Percentiles rank a stretch among this genome's conserved stretches.
Evolutionary conservation across 2,113 vertebrate species (phyloP).

Genomic region (Oxyura jamaicensis): DNA sequence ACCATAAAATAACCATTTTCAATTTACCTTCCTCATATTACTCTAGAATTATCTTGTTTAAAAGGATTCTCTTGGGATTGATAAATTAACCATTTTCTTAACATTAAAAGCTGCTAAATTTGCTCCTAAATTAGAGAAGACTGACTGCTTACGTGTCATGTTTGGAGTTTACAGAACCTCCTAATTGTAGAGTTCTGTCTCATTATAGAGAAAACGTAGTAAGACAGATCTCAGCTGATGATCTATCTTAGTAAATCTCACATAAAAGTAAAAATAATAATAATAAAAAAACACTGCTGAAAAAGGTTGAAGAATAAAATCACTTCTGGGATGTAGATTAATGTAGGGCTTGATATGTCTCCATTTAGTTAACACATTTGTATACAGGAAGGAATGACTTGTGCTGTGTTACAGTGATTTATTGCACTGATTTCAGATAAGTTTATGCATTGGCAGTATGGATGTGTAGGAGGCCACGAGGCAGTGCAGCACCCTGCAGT

Average conservation of each 20-base stretch:
- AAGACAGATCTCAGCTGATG: not conserved
- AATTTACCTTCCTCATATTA: not conserved
- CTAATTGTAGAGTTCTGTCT: not conserved
- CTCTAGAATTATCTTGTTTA: not conserved
- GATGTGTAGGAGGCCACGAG: not conserved
- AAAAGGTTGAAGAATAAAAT: not conserved
- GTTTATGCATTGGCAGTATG: not conserved
- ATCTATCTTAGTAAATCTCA: not conserved
- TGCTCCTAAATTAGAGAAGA: not conserved
- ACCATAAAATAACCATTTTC: not conserved
- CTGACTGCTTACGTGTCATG: not conserved
- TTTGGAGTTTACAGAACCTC: not conserved
- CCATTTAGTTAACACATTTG: not conserved
- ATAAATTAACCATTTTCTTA: not conserved
- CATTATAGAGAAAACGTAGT: not conserved
- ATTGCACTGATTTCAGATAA: not conserved
- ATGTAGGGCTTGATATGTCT: not conserved
- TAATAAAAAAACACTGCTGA: not conserved
- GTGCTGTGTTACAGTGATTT: not conserved
- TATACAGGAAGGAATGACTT: not conserved
- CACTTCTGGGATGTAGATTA: not conserved
- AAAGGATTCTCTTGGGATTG: not conserved
- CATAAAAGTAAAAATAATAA: fast-evolving
- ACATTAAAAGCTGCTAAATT: not conserved
- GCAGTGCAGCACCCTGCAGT: too few relatives aligned